Conservation (phyloP, 35 echinoderm and acorn worm genomes). For the Holothuria glaberrima region DNA sequence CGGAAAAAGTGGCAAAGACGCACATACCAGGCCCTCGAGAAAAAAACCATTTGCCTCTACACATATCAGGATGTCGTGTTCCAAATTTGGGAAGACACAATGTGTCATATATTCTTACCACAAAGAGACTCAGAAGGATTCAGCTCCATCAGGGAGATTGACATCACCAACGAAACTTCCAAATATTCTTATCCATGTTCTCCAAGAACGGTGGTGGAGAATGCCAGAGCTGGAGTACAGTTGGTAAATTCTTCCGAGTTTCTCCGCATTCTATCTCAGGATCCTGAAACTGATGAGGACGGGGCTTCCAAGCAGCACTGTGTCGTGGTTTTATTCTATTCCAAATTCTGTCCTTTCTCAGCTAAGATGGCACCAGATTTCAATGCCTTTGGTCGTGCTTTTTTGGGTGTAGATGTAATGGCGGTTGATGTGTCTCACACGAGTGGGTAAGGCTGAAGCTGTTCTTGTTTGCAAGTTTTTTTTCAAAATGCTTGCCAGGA, state of each 20-base stretch:
- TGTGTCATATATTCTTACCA: neutral
- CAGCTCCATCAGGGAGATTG: neutral
- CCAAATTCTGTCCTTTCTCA: slow-evolving; percentile 82
- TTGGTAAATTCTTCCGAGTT: slow-evolving; percentile 82
- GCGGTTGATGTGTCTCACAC: slow-evolving; percentile 85
- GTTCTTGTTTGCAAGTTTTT: too few relatives aligned
- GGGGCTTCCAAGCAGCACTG: slow-evolving; percentile 63
- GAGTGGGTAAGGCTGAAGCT: slow-evolving; percentile 58
- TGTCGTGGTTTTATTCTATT: slow-evolving; percentile 89
- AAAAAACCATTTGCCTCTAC: neutral
- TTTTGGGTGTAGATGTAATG: slow-evolving; percentile 72
- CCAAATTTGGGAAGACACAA: neutral
- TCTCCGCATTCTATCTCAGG: slow-evolving; percentile 31
- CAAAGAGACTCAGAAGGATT: neutral
- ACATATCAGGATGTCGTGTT: slow-evolving; percentile 11
- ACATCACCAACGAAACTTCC: neutral
- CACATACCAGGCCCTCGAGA: slow-evolving; percentile 28
- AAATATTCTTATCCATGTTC: slow-evolving; percentile 65
- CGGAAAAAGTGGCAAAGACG: neutral
- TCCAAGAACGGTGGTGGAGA: slow-evolving; percentile 17
- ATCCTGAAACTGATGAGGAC: neutral
- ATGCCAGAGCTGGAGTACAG: slow-evolving; percentile 26
- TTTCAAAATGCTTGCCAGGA: too few relatives aligned
- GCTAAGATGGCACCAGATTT: slow-evolving; percentile 70
- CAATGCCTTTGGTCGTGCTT: slow-evolving; percentile 86